Percentiles rank a stretch among this genome's conserved stretches.
These are phyloP conservation scores for Drosophila trichaetosa DNA, from an alignment of 2,888 invertebrate genomes.

Conservation along the genomic window DNA sequence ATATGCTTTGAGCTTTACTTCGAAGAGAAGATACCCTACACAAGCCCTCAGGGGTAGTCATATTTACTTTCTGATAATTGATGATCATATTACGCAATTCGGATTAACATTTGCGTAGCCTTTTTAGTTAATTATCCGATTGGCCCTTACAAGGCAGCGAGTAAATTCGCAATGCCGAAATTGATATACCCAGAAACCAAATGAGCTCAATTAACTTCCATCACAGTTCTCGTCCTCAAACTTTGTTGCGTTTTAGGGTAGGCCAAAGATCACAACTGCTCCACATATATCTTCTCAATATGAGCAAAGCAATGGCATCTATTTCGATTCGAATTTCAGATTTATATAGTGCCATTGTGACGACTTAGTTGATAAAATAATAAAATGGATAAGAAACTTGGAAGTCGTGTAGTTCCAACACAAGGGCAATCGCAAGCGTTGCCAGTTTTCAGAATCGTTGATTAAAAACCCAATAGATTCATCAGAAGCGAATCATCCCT, in stretches of 20 bases:
- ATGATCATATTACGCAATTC: not conserved
- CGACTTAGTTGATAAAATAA: not conserved
- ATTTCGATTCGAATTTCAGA: not conserved
- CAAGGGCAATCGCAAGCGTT: too few species aligned
- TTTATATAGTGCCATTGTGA: not conserved
- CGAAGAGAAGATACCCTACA: not conserved
- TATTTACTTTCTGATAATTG: not conserved
- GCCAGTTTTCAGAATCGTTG: not conserved
- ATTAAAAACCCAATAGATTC: not conserved
- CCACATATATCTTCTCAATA: not conserved
- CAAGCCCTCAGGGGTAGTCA: not conserved
- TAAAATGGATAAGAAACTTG: not conserved
- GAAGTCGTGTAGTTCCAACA: not conserved
- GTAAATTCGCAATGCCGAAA: not conserved
- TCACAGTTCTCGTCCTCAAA: not conserved
- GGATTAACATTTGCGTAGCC: not conserved
- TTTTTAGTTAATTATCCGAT: not conserved
- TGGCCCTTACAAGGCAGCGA: not conserved
- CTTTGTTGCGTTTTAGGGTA: not conserved
- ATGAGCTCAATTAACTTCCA: not conserved
- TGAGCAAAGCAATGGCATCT: not conserved
- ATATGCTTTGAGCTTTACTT: not conserved
- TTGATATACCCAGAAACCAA: not conserved
- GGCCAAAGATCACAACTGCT: too few species aligned
- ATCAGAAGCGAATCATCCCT: not conserved